Evolutionary conservation across 2,113 vertebrate genomes (phyloP), one percentile per base, ranked within the genome.

Genomic region (human (Homo sapiens)): DNA sequence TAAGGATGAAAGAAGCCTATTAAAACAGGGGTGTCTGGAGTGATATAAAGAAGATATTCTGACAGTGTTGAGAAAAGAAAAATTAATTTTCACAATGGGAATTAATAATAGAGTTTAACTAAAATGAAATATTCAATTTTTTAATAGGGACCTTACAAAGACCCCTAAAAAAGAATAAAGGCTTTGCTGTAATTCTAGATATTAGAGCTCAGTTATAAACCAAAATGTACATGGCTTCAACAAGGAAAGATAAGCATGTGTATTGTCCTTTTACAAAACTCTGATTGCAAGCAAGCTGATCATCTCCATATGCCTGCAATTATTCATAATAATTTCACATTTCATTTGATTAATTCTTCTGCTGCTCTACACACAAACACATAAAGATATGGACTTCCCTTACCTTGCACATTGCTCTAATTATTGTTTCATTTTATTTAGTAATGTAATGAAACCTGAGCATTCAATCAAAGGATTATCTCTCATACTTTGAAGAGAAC

Each of bases 321-420:
- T 98, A 98, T 95, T 93, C 52, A 73, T 48, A 97, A 97, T 82
- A 96, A 98, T 98, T 98, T 98, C 30, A 96, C 86, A 96, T 89
- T 98, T 98, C 96, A 97, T 97, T 96, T 98, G 94, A 98, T 98
- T 98, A 98, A 98, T 98, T 97, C 78, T 70, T 52, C 52, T 96
- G 59, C 89, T 98, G 97, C 95, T 84, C 90, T 94, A 91, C 52
- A 76, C 97, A 84, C 16, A 91, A 97, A 98, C 91, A 95, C 52
- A 79, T 88, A 92, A 97, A 92, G 50, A 64, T 92, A 96, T 66
- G 43, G 92, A 94, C 93, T 78, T 98, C n/a, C 48, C 89, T 98
- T 98, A 93, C 89, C 52, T 98, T 93, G 80, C 32, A 97, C 38
- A 94, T 55, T 96, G 68, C 97, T 94, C 57, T 98, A 98, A 98